Evolutionary conservation across 2,113 vertebrate species (phyloP).

Genomic region (Bombycilla garrulus): DNA sequence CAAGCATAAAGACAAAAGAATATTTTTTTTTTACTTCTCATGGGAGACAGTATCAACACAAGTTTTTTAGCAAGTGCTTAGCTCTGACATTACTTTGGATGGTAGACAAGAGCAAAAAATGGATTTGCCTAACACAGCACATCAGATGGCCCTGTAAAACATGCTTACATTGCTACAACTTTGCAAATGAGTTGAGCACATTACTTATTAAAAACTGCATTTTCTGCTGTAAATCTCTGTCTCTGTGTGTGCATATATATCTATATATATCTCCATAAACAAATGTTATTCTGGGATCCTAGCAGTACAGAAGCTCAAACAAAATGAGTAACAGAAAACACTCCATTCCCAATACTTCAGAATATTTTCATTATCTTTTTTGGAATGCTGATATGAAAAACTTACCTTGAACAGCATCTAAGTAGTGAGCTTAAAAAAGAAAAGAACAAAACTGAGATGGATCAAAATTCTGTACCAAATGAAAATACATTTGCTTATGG

Average conservation of each 20-base stretch:
- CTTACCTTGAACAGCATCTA: slow-evolving; percentile 81
- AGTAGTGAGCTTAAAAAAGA: slow-evolving; percentile 76
- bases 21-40: not conserved
- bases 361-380: not conserved
- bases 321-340: not conserved
- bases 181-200: not conserved
- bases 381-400: slow-evolving; percentile 26
- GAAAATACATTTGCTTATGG: slow-evolving; percentile 49
- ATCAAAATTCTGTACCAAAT: slow-evolving; percentile 61
- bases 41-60: not conserved
- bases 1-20: not conserved
- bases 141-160: not conserved
- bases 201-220: not conserved
- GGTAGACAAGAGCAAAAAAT: not conserved
- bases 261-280: not conserved
- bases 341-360: not conserved
- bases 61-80: not conserved
- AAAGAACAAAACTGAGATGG: slow-evolving; percentile 60
- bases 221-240: not conserved
- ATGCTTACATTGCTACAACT: not conserved
- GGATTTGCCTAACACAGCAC: not conserved
- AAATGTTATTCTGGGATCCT: not conserved
- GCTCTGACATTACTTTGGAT: not conserved
- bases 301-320: not conserved
- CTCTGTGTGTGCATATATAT: not conserved